Percentiles rank a stretch among this genome's conserved stretches.
Evolutionary conservation across 2,888 invertebrate genomes (phyloP).

Genomic region (Thereva unica): DNA sequence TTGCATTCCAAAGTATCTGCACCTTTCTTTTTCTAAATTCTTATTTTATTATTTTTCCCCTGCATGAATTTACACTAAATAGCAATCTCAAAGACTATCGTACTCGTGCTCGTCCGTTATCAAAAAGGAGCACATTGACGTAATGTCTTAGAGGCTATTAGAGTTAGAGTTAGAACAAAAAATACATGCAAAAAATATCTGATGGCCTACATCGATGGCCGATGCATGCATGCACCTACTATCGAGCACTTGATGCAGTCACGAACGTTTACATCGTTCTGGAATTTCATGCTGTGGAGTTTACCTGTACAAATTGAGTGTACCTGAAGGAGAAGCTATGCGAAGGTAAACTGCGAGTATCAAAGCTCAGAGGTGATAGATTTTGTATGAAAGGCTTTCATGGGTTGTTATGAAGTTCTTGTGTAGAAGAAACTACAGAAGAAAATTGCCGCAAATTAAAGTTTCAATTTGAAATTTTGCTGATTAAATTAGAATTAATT

Average conservation of each 20-base stretch:
- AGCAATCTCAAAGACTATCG: neutral
- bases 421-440: too few relatives aligned
- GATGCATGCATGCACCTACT: neutral
- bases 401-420: too few relatives aligned
- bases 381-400: too few relatives aligned
- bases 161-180: neutral
- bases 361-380: too few relatives aligned
- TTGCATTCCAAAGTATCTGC: conserved; percentile 1
- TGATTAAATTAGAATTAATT: too few relatives aligned
- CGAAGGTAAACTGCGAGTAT: too few relatives aligned
- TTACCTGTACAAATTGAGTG: too few relatives aligned
- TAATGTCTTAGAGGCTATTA: neutral
- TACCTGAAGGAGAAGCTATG: too few relatives aligned
- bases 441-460: too few relatives aligned
- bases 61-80: neutral
- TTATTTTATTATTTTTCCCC: neutral
- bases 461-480: too few relatives aligned
- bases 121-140: conserved; percentile 5
- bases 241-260: neutral
- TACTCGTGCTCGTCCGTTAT: neutral
- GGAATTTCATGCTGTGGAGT: neutral
- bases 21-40: neutral
- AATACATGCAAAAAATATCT: too few relatives aligned
- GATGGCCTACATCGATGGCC: neutral
- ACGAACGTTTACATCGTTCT: neutral